A percentile compares a stretch with the other conserved stretches of the same genome.
Conservation (phyloP, 1,140 invertebrate genomes). For the Papilio machaon region DNA sequence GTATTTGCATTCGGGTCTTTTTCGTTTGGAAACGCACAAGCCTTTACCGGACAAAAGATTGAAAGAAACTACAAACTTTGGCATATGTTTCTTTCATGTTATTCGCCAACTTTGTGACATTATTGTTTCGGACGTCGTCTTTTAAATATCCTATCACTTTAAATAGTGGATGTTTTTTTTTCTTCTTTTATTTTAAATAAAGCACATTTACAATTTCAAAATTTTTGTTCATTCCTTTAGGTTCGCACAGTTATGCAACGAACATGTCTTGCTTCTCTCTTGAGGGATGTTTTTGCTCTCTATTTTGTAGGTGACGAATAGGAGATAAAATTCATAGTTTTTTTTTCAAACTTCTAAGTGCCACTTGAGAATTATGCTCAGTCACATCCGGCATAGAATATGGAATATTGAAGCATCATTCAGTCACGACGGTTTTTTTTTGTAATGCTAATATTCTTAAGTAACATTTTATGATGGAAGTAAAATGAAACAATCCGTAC, state of each 20-base stretch:
- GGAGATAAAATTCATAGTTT: conserved; percentile 30
- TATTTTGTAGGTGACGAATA: conserved; percentile 25
- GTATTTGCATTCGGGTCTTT: conserved; percentile 48
- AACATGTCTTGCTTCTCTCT: not conserved
- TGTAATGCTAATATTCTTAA: not conserved
- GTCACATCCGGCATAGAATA: conserved; percentile 25
- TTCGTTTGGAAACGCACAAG: conserved; percentile 28
- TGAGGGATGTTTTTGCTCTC: conserved; percentile 25
- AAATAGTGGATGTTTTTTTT: not conserved
- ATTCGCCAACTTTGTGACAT: not conserved
- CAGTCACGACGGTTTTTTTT: not conserved
- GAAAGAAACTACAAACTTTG: not conserved
- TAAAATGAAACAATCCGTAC: no score
- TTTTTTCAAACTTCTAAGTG: conserved; percentile 30
- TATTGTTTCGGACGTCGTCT: not conserved
- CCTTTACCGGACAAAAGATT: not conserved
- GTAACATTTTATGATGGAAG: not conserved
- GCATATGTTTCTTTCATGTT: not conserved
- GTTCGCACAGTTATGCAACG: not conserved
- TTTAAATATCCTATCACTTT: not conserved
- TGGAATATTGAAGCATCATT: not conserved
- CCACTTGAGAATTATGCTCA: conserved; percentile 24
- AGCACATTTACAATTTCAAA: no score
- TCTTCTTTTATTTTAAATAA: not conserved
- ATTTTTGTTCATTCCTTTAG: no score